A percentile compares a stretch with the other conserved stretches of the same genome.
Evolutionary conservation across 2,113 vertebrate genomes (phyloP).

Genomic region (Gymnorhina tibicen): DNA sequence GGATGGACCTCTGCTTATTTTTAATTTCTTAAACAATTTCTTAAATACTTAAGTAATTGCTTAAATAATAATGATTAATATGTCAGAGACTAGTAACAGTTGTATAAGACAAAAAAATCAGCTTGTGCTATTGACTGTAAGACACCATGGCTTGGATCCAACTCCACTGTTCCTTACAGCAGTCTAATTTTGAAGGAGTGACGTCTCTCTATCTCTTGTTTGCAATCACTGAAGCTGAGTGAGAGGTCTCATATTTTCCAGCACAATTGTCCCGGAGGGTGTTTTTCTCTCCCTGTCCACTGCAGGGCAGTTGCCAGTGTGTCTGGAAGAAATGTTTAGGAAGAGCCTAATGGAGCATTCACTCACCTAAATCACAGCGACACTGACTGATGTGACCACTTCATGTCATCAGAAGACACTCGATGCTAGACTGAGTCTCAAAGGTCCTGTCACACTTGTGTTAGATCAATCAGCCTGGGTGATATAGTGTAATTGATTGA

Average conservation of each 20-base stretch:
- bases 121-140: neutral
- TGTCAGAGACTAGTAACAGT: neutral
- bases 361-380: neutral
- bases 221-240: neutral
- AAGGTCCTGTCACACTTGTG: neutral
- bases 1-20: slow-evolving; percentile 28
- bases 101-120: neutral
- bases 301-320: neutral
- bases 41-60: neutral
- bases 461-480: neutral
- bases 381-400: neutral
- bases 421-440: neutral
- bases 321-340: neutral
- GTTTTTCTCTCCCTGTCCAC: neutral
- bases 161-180: neutral
- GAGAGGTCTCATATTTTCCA: neutral
- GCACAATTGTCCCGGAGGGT: neutral
- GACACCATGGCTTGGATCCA: neutral
- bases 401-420: neutral
- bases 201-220: neutral
- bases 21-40: slow-evolving; percentile 1
- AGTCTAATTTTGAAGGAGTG: neutral
- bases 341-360: neutral
- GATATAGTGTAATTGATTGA: neutral
- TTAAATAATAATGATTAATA: neutral